Percentiles rank a stretch among this genome's conserved stretches.
Conservation (phyloP, 2,888 invertebrate genomes). For the Sialis fuliginosa region DNA sequence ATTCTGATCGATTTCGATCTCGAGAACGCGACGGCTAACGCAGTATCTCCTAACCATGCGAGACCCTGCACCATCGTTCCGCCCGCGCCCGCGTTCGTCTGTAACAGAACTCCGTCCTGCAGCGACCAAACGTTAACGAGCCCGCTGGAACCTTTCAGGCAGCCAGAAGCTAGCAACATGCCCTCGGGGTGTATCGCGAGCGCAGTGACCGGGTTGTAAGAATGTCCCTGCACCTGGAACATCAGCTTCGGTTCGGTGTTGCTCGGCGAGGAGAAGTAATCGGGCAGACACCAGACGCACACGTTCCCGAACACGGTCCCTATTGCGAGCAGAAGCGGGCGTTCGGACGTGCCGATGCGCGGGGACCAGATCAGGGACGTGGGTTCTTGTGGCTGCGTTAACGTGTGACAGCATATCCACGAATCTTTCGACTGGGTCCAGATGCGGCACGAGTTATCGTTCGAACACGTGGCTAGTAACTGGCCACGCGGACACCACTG, state of each 20-base stretch:
- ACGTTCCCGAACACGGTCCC: conserved; percentile 35
- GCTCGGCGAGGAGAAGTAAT: conserved; percentile 12
- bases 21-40: conserved; percentile 32
- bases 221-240: conserved; percentile 31
- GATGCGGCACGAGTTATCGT: conserved; percentile 26
- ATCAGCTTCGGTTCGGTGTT: conserved; percentile 19
- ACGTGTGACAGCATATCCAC: conserved; percentile 23
- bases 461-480: conserved; percentile 31
- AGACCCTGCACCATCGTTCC: conserved; percentile 28
- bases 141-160: conserved; percentile 25
- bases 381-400: conserved; percentile 29
- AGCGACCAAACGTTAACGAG: conserved; percentile 43
- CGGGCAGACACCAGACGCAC: conserved; percentile 27
- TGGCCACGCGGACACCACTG: conserved; percentile 32
- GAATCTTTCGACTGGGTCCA: conserved; percentile 26
- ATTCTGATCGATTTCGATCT: conserved; percentile 33
- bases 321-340: conserved; percentile 26
- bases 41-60: conserved; percentile 29
- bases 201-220: conserved; percentile 30
- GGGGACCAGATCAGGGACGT: conserved; percentile 34
- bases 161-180: conserved; percentile 34
- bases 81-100: conserved; percentile 31
- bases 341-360: conserved; percentile 22
- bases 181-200: conserved; percentile 32
- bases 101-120: conserved; percentile 34